Evolutionary conservation across 23 tunicate genomes (phyloP).

Genomic region (Clavelina lepadiformis): DNA sequence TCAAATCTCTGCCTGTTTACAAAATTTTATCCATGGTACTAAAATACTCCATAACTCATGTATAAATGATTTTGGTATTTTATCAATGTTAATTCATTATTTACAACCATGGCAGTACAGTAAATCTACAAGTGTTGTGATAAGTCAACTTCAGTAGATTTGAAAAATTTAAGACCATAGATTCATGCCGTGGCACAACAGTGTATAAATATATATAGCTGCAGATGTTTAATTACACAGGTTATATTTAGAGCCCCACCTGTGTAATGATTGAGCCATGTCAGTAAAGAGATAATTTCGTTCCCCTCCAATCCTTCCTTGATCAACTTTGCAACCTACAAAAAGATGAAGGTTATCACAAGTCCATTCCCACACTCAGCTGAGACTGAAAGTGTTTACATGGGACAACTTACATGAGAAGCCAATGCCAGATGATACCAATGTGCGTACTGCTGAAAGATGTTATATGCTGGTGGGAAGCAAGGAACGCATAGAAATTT

Average conservation of each 20-base stretch:
- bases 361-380: background rate
- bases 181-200: too few relatives aligned
- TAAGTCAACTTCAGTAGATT: too few relatives aligned
- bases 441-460: conserved; percentile 71
- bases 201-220: too few relatives aligned
- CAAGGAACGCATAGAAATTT: conserved; percentile 62
- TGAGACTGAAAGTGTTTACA: background rate
- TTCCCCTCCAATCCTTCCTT: conserved; percentile 69
- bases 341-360: background rate
- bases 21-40: too few relatives aligned
- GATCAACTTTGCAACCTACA: conserved; percentile 58
- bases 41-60: too few relatives aligned
- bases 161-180: too few relatives aligned
- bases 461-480: conserved; percentile 89
- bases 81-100: too few relatives aligned
- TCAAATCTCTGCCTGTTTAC: conserved; percentile 46
- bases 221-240: too few relatives aligned
- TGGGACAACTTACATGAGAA: conserved; percentile 41
- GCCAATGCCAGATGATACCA: conserved; percentile 93
- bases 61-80: too few relatives aligned
- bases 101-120: too few relatives aligned
- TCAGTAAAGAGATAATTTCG: conserved; percentile 75
- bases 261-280: conserved; percentile 76
- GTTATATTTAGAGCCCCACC: too few relatives aligned
- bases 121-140: too few relatives aligned